Evolutionary conservation across 2,113 vertebrate genomes (phyloP).

Genomic region (Alouatta palliata): DNA sequence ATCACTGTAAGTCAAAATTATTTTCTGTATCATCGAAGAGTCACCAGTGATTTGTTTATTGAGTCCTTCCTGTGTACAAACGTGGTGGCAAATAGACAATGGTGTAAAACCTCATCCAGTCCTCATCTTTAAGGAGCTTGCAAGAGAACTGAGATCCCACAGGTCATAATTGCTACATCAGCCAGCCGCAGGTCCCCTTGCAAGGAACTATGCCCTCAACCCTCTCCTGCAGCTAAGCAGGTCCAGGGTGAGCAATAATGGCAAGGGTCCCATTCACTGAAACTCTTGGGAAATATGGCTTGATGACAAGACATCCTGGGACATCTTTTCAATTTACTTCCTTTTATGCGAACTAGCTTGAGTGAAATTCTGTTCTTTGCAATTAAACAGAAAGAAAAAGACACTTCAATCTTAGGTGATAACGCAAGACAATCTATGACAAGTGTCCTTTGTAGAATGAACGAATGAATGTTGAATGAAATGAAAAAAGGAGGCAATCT

Average conservation of each 20-base stretch:
- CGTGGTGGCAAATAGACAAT: not conserved
- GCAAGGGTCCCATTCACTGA: not conserved
- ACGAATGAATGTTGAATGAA: not conserved
- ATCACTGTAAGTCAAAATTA: not conserved
- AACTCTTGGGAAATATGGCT: not conserved
- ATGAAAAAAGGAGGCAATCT: not conserved
- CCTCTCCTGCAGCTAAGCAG: not conserved
- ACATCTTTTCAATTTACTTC: not conserved
- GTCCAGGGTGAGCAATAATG: not conserved
- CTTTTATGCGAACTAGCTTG: not conserved
- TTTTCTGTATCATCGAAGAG: not conserved
- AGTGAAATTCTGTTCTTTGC: not conserved
- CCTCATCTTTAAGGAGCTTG: not conserved
- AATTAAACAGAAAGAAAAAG: conserved; percentile 49
- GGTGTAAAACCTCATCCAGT: not conserved
- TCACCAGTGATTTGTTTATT: not conserved
- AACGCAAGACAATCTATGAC: not conserved
- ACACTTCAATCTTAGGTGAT: not conserved
- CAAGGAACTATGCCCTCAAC: rapidly evolving
- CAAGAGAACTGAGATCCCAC: not conserved
- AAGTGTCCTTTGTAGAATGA: not conserved
- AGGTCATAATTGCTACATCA: not conserved
- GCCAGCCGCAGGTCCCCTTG: not conserved
- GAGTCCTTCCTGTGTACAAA: not conserved
- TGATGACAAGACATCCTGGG: not conserved